Evolutionary conservation across 2,888 invertebrate genomes (phyloP), one percentile per base, ranked within the genome.

Genomic region (Lysandra bellargus): DNA sequence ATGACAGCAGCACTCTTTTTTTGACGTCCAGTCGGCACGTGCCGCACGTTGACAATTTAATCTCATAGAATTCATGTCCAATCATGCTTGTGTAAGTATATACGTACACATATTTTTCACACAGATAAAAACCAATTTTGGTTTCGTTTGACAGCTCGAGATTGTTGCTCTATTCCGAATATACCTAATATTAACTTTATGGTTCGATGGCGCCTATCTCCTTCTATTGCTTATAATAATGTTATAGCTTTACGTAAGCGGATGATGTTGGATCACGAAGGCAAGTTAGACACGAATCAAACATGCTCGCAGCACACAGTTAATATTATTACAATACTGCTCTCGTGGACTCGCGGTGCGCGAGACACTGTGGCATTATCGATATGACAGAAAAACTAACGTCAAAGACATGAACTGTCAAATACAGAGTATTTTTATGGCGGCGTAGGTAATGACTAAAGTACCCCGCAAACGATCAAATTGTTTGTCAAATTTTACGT

Each of bases 261-360:
- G 57, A 76, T 76, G 53, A 76, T 57, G 33, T 14, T 76, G 14
- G 30, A 53, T 57, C 53, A 53, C 76, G 76, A 57, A 76, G 75
- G 44, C 81, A 86, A 87, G 91, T 92, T 91, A 92, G 89, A 90
- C 88, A 92, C 90, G 88, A 86, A 87, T 86, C 88, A 91, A 90
- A 87, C 93, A 93, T 93, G 92, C 92, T 90, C 86, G 89, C 89
- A 90, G 87, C 92, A 92, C 90, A 90, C 90, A 82, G 91, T 92
- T 93, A 91, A 88, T 88, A 76, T 76, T 84, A 83, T 83, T 83
- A 84, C 81, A 81, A 84, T 84, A 79, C 81, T 80, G 81, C 82
- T 83, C 83, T 84, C 84, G 83, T 85, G 85, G 84, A 81, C 82
- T 84, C 85, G 86, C 85, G 85, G 85, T 85, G 85, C 83, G 83